These are phyloP conservation scores for Boleophthalmus pectinirostris DNA, from an alignment of 2,113 vertebrate genomes.

Conservation along the genomic window DNA sequence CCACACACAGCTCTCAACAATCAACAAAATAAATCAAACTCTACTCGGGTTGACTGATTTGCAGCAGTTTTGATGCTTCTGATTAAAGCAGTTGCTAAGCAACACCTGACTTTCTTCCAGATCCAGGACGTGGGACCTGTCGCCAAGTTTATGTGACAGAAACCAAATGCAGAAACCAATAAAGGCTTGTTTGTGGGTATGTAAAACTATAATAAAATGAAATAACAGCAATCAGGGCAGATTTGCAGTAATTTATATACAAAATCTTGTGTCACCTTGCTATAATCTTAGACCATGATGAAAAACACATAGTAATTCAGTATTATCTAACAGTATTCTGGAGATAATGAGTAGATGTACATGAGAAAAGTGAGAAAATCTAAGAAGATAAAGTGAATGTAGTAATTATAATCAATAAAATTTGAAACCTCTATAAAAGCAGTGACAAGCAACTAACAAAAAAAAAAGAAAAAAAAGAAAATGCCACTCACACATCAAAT, in stretches of 20 bases:
- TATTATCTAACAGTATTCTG: not conserved
- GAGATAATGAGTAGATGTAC: not conserved
- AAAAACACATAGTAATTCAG: not conserved
- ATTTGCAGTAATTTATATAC: not conserved
- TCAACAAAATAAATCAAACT: not conserved
- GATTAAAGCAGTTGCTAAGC: conserved; percentile 20
- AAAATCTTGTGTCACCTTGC: not conserved
- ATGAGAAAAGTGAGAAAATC: not conserved
- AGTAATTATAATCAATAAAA: conserved; percentile 3
- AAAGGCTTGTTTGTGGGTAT: not conserved
- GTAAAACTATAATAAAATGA: not conserved
- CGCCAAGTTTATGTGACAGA: conserved; percentile 10
- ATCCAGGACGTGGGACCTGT: conserved; percentile 9
- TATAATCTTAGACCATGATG: not conserved
- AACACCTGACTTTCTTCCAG: conserved; percentile 21
- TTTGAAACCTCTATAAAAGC: not conserved
- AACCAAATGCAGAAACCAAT: not conserved
- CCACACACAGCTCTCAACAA: conserved; percentile 1
- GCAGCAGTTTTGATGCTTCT: conserved; percentile 12
- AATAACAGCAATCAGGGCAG: not conserved
- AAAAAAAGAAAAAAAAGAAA: not conserved
- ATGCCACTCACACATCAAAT: not conserved
- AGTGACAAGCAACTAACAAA: not conserved
- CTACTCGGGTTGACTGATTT: conserved; percentile 6
- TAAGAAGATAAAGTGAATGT: not conserved